phyloP scores from a whole-genome alignment of 2,888 invertebrate genomes.

The Thereva nobilitata region DNA sequence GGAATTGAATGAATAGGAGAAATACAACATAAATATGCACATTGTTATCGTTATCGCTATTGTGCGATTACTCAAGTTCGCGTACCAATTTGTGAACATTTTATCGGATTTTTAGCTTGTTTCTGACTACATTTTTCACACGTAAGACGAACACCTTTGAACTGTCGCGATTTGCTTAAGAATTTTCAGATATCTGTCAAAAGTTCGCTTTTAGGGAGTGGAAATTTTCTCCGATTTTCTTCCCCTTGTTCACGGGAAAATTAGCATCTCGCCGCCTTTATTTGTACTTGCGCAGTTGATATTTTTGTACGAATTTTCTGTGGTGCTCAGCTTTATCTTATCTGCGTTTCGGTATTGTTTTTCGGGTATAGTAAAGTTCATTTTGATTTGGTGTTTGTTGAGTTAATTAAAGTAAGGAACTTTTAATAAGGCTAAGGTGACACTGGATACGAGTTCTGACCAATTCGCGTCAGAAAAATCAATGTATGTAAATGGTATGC shows the following conservation, averaged over 20 bases:
- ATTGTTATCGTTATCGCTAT: conserved; percentile 57
- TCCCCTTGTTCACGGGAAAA: conserved; percentile 1
- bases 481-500: too few species aligned
- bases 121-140: conserved; percentile 21
- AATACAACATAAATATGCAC: conserved; percentile 62
- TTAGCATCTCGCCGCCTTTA: conserved; percentile 36
- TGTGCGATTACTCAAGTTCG: conserved; percentile 56
- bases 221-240: conserved; percentile 24
- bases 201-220: conserved; percentile 22
- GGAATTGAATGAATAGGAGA: conserved; percentile 65
- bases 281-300: conserved; percentile 45
- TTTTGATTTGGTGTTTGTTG: too few species aligned
- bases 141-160: conserved; percentile 12
- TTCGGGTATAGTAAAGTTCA: conserved; percentile 7
- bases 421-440: too few species aligned
- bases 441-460: too few species aligned
- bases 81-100: conserved; percentile 56
- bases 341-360: background rate
- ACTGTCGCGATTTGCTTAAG: conserved; percentile 1
- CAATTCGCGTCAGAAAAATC: too few species aligned
- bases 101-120: conserved; percentile 35
- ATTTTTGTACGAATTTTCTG: conserved; percentile 21
- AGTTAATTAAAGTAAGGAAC: too few species aligned
- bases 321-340: conserved; percentile 5
- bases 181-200: conserved; percentile 22